Evolutionary conservation across 2,797 vertebrate species (phyloP), one percentile per base, ranked within the genome.

Genomic region (Artibeus jamaicensis): DNA sequence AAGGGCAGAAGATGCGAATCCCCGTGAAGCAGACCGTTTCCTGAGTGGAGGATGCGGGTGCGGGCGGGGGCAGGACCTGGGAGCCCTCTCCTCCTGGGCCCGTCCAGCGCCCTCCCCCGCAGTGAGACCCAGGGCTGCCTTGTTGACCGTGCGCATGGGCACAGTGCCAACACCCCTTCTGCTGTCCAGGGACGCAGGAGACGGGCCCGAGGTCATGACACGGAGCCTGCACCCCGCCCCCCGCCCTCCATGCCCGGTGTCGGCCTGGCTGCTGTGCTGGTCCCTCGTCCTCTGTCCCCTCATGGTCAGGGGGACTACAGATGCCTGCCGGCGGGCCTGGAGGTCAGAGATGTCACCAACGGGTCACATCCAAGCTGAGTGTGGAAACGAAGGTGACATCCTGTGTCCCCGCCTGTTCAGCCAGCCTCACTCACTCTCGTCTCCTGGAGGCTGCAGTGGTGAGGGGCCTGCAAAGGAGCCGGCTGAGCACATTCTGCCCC

Each of bases 181-280:
- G 21, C 59, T 14, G 34, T 0, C 1, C 19, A 34, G 29, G 59
- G 81, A 48, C 11, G 6, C 26, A 4, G 67, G 67, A 3, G 18
- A 8, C 1, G 2, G 9, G 50, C 18, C 10, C 2, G 16, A 0
- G 1, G 3, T 16, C 19, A 2, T 14, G 53, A 46, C 9, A 2
- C 6, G 11, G 21, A 1, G 24, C 24, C 86, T 14, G 78, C 5
- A 1, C 42, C 73, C 62, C 2, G 1, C 15, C n/a, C 5, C 29
- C 2, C 29, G 14, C 2, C 29, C 59, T n/a, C n/a, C 65, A 12
- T 5, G 65, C 65, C 32, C 3, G 3, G 6, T n/a, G 62, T 65
- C 16, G 1, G 29, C 62, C 32, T 1, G 6, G 57, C 32, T 19
- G 65, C 65, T 67, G 65, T 9, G 65, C 16, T 3, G 7, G 7